Percentiles rank a stretch among this genome's conserved stretches.
These are phyloP conservation scores for Heterodera carotae DNA, from an alignment of 1,140 invertebrate species.

Conservation along the genomic window DNA sequence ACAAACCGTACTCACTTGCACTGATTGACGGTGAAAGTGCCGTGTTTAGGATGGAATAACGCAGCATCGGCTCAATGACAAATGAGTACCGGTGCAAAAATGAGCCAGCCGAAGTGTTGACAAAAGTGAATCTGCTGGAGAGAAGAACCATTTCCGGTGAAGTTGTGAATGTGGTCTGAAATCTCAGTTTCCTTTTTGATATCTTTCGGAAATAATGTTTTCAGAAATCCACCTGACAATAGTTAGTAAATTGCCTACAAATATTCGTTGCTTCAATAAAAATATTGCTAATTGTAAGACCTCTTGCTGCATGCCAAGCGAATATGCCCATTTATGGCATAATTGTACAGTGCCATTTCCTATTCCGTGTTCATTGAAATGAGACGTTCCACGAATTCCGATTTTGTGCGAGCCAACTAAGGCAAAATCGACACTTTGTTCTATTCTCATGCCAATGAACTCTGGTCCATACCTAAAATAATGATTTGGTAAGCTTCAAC, in stretches of 20 bases:
- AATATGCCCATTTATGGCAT: constrained; percentile 4
- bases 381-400: constrained; percentile 18
- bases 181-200: no score
- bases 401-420: constrained; percentile 12
- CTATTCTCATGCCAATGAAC: constrained; percentile 23
- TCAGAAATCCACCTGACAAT: constrained; percentile 50
- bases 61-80: background rate
- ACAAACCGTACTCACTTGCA: background rate
- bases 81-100: background rate
- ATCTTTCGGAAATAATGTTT: no score
- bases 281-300: background rate
- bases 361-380: constrained; percentile 16
- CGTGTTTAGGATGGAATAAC: background rate
- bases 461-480: constrained; percentile 8
- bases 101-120: constrained; percentile 13
- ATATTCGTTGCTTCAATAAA: background rate
- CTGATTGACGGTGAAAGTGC: background rate
- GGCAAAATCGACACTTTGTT: constrained; percentile 21
- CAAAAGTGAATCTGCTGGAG: background rate
- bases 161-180: background rate
- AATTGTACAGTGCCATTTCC: constrained; percentile 23
- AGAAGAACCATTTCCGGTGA: background rate
- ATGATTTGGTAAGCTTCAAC: no score
- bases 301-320: constrained; percentile 4
- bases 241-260: constrained; percentile 9